Conservation (phyloP, 2,888 invertebrate species). For the Drosophila gaucha region DNA sequence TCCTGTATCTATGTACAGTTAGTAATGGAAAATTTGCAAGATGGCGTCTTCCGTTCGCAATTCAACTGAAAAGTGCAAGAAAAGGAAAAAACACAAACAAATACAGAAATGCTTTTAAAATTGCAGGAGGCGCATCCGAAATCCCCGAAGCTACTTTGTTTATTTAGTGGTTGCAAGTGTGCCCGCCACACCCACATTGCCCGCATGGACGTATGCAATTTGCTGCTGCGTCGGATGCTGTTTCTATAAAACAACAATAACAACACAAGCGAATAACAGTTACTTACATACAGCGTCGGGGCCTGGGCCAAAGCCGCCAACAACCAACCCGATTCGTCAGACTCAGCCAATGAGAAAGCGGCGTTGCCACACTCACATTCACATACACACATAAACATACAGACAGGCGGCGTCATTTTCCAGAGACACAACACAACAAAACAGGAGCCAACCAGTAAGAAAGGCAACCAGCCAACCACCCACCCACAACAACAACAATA, state of each 20-base stretch:
- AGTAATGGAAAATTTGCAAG: slow-evolving; percentile 45
- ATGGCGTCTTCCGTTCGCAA: slow-evolving; percentile 45
- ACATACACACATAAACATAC: slow-evolving; percentile 61
- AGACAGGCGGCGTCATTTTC: slow-evolving; percentile 75
- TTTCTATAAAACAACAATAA: slow-evolving; percentile 51
- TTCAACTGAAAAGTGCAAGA: slow-evolving; percentile 38
- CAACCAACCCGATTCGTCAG: slow-evolving; percentile 76
- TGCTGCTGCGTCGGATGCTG: slow-evolving; percentile 50
- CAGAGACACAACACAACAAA: slow-evolving; percentile 79
- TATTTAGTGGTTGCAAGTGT: slow-evolving; percentile 76
- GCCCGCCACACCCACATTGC: slow-evolving; percentile 63
- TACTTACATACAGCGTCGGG: slow-evolving; percentile 32
- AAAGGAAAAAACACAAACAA: slow-evolving; percentile 32
- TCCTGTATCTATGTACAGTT: slow-evolving; percentile 32
- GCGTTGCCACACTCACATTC: slow-evolving; percentile 36
- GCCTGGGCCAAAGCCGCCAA: slow-evolving; percentile 46
- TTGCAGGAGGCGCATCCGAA: slow-evolving; percentile 41
- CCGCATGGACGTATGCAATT: slow-evolving; percentile 46
- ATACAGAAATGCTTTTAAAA: slow-evolving; percentile 33
- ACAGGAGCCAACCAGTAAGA: slow-evolving; percentile 77
- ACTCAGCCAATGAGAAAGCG: slow-evolving; percentile 78
- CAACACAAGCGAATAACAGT: slow-evolving; percentile 44
- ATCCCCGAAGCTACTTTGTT: slow-evolving; percentile 44
- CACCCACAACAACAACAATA: slow-evolving; percentile 61
- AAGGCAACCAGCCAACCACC: slow-evolving; percentile 55